A percentile compares a stretch with the other conserved stretches of the same genome.
These are phyloP conservation scores for Teinopalpus imperialis DNA, from an alignment of 2,888 invertebrate species.

Conservation along the genomic window DNA sequence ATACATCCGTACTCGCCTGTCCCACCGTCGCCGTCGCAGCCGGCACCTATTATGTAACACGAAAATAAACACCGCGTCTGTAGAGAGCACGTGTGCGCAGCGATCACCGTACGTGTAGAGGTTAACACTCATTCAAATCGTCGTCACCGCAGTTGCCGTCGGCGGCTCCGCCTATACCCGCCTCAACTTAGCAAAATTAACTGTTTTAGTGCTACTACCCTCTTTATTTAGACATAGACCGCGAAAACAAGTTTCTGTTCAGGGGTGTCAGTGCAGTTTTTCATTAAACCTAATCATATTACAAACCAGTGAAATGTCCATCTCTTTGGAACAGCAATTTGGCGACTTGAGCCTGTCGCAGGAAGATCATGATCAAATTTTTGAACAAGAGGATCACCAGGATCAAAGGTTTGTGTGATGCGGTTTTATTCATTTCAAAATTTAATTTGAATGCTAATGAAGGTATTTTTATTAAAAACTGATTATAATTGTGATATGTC, in stretches of 20 bases:
- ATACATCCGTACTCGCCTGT: constrained; percentile 46
- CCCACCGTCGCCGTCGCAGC: constrained; percentile 30
- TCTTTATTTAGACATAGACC: too few species aligned
- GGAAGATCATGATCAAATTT: constrained; percentile 88
- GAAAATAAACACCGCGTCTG: constrained; percentile 58
- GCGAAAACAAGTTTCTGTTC: not conserved
- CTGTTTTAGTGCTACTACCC: not conserved
- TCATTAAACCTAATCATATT: not conserved
- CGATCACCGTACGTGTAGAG: constrained; percentile 40
- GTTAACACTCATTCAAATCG: constrained; percentile 31
- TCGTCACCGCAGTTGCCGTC: constrained; percentile 19
- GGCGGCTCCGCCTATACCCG: not conserved
- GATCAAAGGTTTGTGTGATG: constrained; percentile 84
- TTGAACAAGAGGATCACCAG: constrained; percentile 84
- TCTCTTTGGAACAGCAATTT: constrained; percentile 84
- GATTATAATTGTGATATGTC: too few species aligned
- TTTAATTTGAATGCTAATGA: too few species aligned
- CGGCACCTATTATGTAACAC: constrained; percentile 61
- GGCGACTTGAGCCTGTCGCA: constrained; percentile 86
- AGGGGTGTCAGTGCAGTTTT: constrained; percentile 11
- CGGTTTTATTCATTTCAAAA: not conserved
- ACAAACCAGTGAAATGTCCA: constrained; percentile 55
- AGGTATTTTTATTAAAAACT: too few species aligned
- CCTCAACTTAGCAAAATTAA: not conserved
- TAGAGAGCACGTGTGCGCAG: constrained; percentile 64